Conservation (phyloP, 92 coral and sea anemone species). For the Isaurus tuberculatus region DNA sequence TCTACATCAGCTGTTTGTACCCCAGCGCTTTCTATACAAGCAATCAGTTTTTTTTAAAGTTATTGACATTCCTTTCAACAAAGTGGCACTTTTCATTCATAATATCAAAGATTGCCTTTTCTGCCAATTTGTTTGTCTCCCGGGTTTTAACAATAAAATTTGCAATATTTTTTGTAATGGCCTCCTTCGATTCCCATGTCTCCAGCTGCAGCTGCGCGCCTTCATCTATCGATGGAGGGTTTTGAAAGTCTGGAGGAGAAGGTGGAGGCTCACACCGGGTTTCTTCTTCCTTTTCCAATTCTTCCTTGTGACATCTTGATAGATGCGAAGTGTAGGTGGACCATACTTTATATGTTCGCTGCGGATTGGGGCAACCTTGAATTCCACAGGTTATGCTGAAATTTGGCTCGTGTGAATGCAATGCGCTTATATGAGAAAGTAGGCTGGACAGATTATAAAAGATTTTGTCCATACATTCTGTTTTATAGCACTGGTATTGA, state of each 20-base stretch:
- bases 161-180: constrained; percentile 8
- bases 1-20: background rate
- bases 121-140: constrained; percentile 5
- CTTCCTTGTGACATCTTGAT: constrained; percentile 17
- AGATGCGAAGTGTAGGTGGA: constrained; percentile 11
- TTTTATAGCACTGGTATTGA: background rate
- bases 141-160: constrained; percentile 21
- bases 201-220: background rate
- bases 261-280: background rate
- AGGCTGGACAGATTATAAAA: background rate
- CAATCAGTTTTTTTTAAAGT: constrained; percentile 4
- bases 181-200: background rate
- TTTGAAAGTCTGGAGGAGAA: background rate
- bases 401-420: constrained; percentile 17
- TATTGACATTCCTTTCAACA: constrained; percentile 11
- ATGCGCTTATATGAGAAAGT: constrained; percentile 17
- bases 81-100: constrained; percentile 3
- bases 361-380: constrained; percentile 12
- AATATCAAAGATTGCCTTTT: constrained; percentile 22
- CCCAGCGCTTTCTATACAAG: background rate
- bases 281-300: background rate
- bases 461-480: background rate
- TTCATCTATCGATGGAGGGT: background rate
- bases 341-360: constrained; percentile 23
- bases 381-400: constrained; percentile 6